Evolutionary conservation across 2,888 invertebrate genomes (phyloP).

Genomic region (Lasioglossum pauxillum): DNA sequence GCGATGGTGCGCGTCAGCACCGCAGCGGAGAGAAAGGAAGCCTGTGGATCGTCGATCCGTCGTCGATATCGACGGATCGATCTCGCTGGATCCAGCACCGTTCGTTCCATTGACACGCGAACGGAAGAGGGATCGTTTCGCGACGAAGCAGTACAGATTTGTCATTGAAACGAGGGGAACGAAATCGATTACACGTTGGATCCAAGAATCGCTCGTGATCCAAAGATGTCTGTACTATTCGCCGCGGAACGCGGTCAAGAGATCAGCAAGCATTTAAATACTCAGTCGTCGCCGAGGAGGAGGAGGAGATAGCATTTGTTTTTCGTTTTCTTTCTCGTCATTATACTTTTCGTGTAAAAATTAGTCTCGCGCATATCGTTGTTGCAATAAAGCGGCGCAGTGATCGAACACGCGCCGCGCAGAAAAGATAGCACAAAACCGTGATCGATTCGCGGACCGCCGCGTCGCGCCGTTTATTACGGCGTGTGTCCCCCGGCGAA

Average conservation of each 20-base stretch:
- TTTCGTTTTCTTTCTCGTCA: neutral
- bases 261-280: constrained; percentile 53
- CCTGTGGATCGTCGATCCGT: neutral
- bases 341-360: constrained; percentile 18
- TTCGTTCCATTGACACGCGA: constrained; percentile 23
- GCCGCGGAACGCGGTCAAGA: constrained; percentile 29
- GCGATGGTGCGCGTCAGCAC: constrained; percentile 9
- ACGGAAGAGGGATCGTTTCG: constrained; percentile 34
- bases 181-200: neutral
- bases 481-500: neutral
- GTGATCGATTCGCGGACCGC: constrained; percentile 44
- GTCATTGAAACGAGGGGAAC: constrained; percentile 3
- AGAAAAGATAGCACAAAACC: constrained; percentile 58
- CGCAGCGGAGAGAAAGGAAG: neutral
- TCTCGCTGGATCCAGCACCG: constrained; percentile 19
- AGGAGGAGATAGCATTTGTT: constrained; percentile 13
- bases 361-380: constrained; percentile 50
- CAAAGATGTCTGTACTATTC: constrained; percentile 47
- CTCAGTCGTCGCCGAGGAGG: constrained; percentile 35
- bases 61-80: constrained; percentile 11
- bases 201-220: too few relatives aligned
- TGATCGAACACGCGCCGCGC: constrained; percentile 39
- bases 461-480: constrained; percentile 8
- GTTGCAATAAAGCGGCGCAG: constrained; percentile 55
- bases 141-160: constrained; percentile 29